Evolutionary conservation across 2,797 vertebrate genomes (phyloP).

Genomic region (Catamblyrhynchus diadema): DNA sequence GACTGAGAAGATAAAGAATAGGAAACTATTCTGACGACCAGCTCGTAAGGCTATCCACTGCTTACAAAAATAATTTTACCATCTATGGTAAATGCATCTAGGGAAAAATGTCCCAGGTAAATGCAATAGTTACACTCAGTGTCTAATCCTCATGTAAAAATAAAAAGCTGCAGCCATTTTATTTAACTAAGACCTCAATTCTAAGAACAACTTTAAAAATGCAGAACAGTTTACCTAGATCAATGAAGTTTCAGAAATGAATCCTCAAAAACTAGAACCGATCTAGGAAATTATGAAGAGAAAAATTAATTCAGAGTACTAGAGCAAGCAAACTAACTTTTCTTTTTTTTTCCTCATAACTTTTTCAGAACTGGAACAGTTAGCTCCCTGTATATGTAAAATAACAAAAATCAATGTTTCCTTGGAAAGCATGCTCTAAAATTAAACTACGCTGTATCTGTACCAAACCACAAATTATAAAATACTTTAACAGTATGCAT

Average conservation of each 20-base stretch:
- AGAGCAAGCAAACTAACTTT: background rate
- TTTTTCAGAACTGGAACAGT: background rate
- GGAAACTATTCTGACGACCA: background rate
- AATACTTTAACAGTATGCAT: background rate
- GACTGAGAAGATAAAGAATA: background rate
- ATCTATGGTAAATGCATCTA: background rate
- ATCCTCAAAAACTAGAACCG: background rate
- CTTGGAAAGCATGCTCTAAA: background rate
- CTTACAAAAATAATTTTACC: slow-evolving; percentile 5
- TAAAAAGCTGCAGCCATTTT: background rate
- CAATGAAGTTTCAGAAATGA: background rate
- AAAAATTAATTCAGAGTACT: background rate
- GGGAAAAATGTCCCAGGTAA: background rate
- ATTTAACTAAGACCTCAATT: background rate
- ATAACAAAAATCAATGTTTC: background rate
- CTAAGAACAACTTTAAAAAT: background rate
- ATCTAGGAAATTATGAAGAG: background rate
- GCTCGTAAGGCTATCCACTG: background rate
- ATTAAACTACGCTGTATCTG: background rate
- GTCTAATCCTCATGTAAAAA: background rate
- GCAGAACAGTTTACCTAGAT: background rate
- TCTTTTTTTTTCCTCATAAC: background rate
- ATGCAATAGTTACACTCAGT: background rate
- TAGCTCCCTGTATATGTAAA: background rate
- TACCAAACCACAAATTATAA: background rate